A percentile compares a stretch with the other conserved stretches of the same genome.
These are phyloP conservation scores for Hipparchia semele DNA, from an alignment of 2,888 invertebrate genomes.

Conservation along the genomic window DNA sequence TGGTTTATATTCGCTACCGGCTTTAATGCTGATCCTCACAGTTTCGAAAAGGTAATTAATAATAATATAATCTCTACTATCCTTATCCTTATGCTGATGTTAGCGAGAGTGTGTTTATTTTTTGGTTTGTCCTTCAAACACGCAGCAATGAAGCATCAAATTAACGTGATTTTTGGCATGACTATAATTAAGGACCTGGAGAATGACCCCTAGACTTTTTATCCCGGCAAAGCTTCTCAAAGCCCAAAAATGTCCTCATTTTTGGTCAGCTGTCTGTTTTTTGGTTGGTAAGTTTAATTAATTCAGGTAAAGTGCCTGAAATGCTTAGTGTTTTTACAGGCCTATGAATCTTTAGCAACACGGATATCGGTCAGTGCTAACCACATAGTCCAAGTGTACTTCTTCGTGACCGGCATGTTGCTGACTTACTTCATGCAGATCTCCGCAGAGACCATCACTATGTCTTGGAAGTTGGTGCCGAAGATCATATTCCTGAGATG, in stretches of 20 bases:
- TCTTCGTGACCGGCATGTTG: conserved; percentile 1
- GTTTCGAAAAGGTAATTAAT: conserved; percentile 9
- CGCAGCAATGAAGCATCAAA: no score
- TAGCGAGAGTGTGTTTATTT: no score
- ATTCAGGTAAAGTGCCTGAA: no score
- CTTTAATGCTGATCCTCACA: conserved; percentile 2
- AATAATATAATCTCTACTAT: no score
- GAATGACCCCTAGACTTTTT: no score
- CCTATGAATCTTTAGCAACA: neutral
- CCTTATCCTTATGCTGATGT: no score
- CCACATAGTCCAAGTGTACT: conserved; percentile 7
- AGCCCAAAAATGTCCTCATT: no score
- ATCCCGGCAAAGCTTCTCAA: no score
- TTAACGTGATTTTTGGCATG: neutral
- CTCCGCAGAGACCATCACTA: neutral
- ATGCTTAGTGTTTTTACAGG: neutral
- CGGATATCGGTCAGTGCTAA: neutral
- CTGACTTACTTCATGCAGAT: conserved; percentile 1
- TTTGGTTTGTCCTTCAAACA: neutral
- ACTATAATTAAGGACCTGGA: no score
- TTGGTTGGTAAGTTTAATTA: no score
- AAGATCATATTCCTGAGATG: conserved; percentile 2
- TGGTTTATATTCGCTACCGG: no score
- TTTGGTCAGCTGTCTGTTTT: no score
- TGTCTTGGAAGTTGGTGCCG: neutral